These are phyloP conservation scores for Conus betulinus DNA, from an alignment of 1,140 invertebrate genomes.

Conservation along the genomic window DNA sequence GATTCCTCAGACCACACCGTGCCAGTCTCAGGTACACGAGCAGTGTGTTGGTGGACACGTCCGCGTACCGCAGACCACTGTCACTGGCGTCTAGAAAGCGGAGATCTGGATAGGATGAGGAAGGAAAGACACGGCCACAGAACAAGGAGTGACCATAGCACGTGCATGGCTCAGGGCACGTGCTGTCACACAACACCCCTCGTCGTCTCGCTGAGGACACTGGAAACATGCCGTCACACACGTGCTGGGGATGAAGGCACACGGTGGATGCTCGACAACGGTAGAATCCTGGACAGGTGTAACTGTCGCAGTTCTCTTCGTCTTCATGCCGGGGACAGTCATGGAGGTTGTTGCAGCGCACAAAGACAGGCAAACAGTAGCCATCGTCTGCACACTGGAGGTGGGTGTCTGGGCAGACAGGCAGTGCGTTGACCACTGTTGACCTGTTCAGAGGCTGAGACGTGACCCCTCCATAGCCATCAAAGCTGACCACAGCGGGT, in stretches of 20 bases:
- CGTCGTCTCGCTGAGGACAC: slow-evolving; percentile 41
- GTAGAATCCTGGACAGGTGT: slow-evolving; percentile 32
- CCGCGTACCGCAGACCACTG: background rate
- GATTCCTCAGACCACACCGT: background rate
- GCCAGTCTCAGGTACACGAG: slow-evolving; percentile 13
- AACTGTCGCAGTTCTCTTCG: slow-evolving; percentile 16
- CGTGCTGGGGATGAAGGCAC: slow-evolving; percentile 24
- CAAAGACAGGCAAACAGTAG: slow-evolving; percentile 5
- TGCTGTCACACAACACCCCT: slow-evolving; percentile 33
- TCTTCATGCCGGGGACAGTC: slow-evolving; percentile 21
- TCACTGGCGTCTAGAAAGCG: slow-evolving; percentile 1
- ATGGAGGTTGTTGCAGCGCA: background rate
- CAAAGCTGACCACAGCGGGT: background rate
- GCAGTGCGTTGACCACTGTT: background rate
- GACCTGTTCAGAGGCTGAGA: background rate
- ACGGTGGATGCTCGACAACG: slow-evolving; percentile 18
- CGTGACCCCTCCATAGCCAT: background rate
- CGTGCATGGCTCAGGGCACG: slow-evolving; percentile 54
- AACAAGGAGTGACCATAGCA: slow-evolving; percentile 23
- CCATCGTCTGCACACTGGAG: background rate
- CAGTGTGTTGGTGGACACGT: background rate
- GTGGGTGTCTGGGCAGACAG: background rate
- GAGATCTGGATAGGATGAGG: background rate
- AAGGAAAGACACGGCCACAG: background rate
- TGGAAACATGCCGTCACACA: slow-evolving; percentile 27